phyloP scores from a whole-genome alignment of 1,140 invertebrate species.

The Drosophila trapezifrons region DNA sequence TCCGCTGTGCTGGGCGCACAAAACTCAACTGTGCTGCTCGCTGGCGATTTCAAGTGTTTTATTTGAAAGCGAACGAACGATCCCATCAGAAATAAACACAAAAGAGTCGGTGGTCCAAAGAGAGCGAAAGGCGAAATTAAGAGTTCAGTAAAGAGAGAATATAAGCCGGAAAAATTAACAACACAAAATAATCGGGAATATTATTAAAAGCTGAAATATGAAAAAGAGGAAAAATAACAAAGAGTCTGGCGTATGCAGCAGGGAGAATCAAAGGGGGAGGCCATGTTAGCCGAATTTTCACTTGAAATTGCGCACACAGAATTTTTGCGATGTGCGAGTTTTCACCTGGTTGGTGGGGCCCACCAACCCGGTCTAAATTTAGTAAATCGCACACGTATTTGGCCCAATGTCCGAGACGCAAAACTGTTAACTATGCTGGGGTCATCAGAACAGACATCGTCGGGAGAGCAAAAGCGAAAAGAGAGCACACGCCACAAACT shows the following conservation, averaged over 20 bases:
- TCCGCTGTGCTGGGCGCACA: constrained; percentile 71
- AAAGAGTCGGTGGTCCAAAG: constrained; percentile 32
- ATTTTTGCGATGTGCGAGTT: constrained; percentile 37
- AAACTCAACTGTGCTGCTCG: constrained; percentile 74
- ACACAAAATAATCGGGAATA: constrained; percentile 19
- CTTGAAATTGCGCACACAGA: constrained; percentile 49
- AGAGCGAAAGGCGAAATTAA: constrained; percentile 21
- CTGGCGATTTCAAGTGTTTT: constrained; percentile 76
- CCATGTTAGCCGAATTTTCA: constrained; percentile 39
- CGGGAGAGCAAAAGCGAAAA: constrained; percentile 8
- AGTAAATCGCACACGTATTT: constrained; percentile 81
- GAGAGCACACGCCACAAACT: constrained; percentile 45
- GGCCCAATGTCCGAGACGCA: constrained; percentile 77
- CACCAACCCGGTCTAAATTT: constrained; percentile 53
- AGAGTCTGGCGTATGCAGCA: not conserved
- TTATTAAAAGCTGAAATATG: constrained; percentile 35
- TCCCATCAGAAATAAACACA: constrained; percentile 68
- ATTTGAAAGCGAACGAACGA: constrained; percentile 69
- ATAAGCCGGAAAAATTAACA: constrained; percentile 64
- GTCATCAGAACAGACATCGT: constrained; percentile 43
- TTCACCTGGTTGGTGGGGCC: constrained; percentile 61
- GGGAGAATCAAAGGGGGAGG: not conserved
- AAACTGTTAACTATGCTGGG: constrained; percentile 75
- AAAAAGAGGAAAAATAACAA: constrained; percentile 37
- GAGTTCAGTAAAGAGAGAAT: constrained; percentile 31